Base-by-base conservation (phyloP, 2,113 vertebrate genomes). In the Nycticebus coucang region DNA sequence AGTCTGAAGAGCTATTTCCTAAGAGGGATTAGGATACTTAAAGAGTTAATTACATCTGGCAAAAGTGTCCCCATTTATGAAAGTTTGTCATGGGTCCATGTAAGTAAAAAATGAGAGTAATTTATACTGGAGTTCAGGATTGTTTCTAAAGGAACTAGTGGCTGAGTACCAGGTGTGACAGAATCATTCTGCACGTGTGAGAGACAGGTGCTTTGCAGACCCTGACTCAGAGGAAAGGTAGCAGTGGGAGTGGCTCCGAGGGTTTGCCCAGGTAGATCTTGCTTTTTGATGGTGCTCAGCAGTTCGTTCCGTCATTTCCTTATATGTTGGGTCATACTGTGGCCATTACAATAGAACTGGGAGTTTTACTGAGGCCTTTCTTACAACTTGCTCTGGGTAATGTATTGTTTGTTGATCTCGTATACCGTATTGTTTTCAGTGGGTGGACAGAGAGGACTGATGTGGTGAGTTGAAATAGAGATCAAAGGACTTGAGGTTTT, bases 11-110 rank as follows among this genome's bases (percentile, higher is more conserved):
- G 94, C 83, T 93, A 92, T 97, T 98, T 98, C 98, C 97, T 96
- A 97, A 88, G 96, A 92, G 94, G 93, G 97, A 97, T 98, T 97
- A 97, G 96, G 97, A 94, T 88, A 21, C 95, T 97, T 96, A 94
- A 98, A 97, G 95, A 98, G 97, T 98, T 98, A 94, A 98, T 98
- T 98, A 97, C 98, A 96, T 95, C 97, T 96, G 59, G 87, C 45
- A 53, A 79, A 94, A 71, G 59, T 37, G 87, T 95, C 7, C 81
- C 95, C 96, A 92, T 98, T 97, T 98, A 97, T 98, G 98, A 97
- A 97, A 97, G 96, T 97, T 97, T 97, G 97, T 98, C 98, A 96
- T 97, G 86, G 92, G 93, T 81, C 78, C 5, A 8, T 95, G 88
- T 95, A 97, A 97, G 96, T 97, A 62, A 97, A 97, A 97, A 97